phyloP scores from a whole-genome alignment of 2,113 vertebrate species.

The Toxotes chatareus region DNA sequence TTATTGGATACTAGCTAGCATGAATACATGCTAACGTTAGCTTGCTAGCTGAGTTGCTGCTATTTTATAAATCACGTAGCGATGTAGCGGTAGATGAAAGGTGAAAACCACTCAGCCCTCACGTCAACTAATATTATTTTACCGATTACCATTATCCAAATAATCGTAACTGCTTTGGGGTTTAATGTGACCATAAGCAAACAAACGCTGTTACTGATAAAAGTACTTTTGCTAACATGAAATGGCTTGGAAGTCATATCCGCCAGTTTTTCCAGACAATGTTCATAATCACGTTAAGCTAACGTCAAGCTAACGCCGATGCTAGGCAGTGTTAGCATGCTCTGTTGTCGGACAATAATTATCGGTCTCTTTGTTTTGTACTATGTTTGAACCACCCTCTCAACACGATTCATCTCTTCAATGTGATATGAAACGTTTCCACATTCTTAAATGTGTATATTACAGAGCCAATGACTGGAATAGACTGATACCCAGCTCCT shows the following conservation, averaged over 20 bases:
- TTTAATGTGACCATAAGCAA: not conserved
- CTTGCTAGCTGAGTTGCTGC: not conserved
- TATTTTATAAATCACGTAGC: not conserved
- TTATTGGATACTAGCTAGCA: not conserved
- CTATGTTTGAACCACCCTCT: not conserved
- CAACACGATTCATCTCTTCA: not conserved
- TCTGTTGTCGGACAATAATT: not conserved
- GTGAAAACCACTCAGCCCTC: not conserved
- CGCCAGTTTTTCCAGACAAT: not conserved
- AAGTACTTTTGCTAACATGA: not conserved
- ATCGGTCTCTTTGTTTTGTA: conserved; percentile 54
- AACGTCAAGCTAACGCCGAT: conserved; percentile 21
- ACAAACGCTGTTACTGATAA: fast-evolving
- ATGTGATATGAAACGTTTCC: not conserved
- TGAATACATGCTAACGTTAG: conserved; percentile 20
- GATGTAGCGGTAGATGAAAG: not conserved
- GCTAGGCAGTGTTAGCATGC: conserved; percentile 23
- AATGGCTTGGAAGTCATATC: not conserved
- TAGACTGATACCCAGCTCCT: conserved; percentile 55
- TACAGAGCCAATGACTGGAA: conserved; percentile 69
- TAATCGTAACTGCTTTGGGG: no score
- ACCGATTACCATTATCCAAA: no score
- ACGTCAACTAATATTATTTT: not conserved
- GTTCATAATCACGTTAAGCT: conserved; percentile 6
- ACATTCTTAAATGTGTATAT: conserved; percentile 48